Percentiles rank a stretch among this genome's conserved stretches.
These are phyloP conservation scores for Rutilus rutilus DNA, from an alignment of 2,113 vertebrate genomes.

Conservation along the genomic window DNA sequence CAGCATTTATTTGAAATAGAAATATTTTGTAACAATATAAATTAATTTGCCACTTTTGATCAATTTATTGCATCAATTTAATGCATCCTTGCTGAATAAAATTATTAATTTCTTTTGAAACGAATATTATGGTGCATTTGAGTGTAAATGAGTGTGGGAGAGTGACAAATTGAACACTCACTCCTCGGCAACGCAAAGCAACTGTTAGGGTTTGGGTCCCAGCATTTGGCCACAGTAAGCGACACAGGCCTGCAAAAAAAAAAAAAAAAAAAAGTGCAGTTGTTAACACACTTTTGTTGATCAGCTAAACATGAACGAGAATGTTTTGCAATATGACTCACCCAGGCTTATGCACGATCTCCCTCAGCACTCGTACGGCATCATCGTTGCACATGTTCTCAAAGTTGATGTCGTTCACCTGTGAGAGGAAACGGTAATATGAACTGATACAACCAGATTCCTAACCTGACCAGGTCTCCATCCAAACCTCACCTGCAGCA, in stretches of 20 bases:
- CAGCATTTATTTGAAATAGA: neutral
- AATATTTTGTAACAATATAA: neutral
- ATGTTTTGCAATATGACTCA: slow-evolving; percentile 63
- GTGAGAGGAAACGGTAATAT: slow-evolving; percentile 29
- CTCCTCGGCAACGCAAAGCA: slow-evolving; percentile 96
- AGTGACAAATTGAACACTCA: slow-evolving; percentile 73
- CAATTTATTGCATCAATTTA: neutral
- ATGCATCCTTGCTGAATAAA: neutral
- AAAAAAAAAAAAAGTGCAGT: slow-evolving; percentile 19
- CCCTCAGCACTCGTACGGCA: slow-evolving; percentile 93
- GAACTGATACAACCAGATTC: neutral
- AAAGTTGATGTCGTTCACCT: slow-evolving; percentile 99
- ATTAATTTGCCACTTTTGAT: too few relatives aligned
- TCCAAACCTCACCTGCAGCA: slow-evolving; percentile 83
- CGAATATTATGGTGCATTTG: neutral
- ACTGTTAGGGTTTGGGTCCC: slow-evolving; percentile 96
- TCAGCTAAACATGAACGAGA: neutral
- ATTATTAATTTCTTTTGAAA: too few relatives aligned
- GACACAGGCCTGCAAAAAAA: slow-evolving; percentile 86
- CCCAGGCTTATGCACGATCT: slow-evolving; percentile 98
- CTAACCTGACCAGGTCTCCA: neutral
- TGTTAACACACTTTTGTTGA: slow-evolving; percentile 25
- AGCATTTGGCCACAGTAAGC: slow-evolving; percentile 96
- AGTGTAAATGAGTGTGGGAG: neutral
- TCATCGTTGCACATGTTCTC: slow-evolving; percentile 99